Conservation (phyloP, 2,888 invertebrate species). For the Phania funesta region DNA sequence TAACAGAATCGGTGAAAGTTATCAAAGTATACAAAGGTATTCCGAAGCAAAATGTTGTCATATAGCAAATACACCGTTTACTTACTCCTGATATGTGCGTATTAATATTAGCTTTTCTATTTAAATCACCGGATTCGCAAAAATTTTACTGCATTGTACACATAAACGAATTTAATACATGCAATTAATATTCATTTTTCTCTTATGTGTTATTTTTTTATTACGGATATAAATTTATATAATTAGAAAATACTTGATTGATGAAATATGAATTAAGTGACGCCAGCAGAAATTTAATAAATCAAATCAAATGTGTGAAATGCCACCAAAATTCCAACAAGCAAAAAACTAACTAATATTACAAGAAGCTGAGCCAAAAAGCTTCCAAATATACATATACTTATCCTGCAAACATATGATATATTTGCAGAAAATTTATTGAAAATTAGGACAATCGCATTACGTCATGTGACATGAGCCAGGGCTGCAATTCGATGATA, state of each 20-base stretch:
- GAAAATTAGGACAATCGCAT: too few relatives aligned
- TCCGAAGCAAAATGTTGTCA: too few relatives aligned
- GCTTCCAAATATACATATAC: too few relatives aligned
- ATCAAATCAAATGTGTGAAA: neutral
- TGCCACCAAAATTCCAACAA: neutral
- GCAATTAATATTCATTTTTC: slow-evolving; percentile 10
- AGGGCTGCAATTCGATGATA: too few relatives aligned
- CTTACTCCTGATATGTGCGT: too few relatives aligned
- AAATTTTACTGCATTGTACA: neutral
- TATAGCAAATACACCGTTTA: too few relatives aligned
- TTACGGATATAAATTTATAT: slow-evolving; percentile 57
- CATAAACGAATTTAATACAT: neutral
- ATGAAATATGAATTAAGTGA: slow-evolving; percentile 62
- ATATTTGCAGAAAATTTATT: too few relatives aligned
- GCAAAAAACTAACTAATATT: neutral
- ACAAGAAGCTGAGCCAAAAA: neutral
- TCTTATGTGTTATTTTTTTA: slow-evolving; percentile 29
- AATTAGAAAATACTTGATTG: slow-evolving; percentile 68
- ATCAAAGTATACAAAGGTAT: too few relatives aligned
- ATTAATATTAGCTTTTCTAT: too few relatives aligned
- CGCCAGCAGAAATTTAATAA: slow-evolving; percentile 33
- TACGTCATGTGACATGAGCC: too few relatives aligned
- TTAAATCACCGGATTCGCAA: slow-evolving; percentile 45
- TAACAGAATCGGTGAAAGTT: too few relatives aligned
- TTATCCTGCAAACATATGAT: too few relatives aligned